Evolutionary conservation across 2,888 invertebrate species (phyloP).

Genomic region (Pherbina coryleti): DNA sequence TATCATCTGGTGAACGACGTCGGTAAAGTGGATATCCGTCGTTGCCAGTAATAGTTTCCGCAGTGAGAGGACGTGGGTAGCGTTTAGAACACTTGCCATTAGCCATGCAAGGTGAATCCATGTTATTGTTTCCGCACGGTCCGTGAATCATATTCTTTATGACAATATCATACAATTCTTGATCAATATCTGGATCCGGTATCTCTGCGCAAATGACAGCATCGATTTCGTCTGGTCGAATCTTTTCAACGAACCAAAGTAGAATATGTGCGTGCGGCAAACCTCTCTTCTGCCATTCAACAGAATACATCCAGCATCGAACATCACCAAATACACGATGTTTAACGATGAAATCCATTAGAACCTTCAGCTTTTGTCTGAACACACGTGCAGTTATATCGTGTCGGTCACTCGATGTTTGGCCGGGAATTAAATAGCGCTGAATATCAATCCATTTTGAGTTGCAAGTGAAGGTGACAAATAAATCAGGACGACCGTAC

Average conservation of each 20-base stretch:
- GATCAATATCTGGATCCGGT: not conserved
- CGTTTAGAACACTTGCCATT: constrained; percentile 62
- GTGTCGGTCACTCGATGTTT: constrained; percentile 26
- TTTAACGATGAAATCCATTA: constrained; percentile 45
- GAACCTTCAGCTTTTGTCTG: constrained; percentile 37
- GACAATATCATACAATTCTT: constrained; percentile 46
- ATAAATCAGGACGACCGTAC: not conserved
- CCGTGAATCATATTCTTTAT: constrained; percentile 63
- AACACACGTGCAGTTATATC: constrained; percentile 29
- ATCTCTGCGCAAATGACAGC: not conserved
- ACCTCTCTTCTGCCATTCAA: not conserved
- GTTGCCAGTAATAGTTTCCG: constrained; percentile 49
- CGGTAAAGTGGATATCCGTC: constrained; percentile 12
- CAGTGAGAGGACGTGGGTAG: constrained; percentile 51
- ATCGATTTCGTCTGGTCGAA: not conserved
- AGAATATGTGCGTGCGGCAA: not conserved
- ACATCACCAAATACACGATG: not conserved
- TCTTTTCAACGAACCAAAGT: not conserved
- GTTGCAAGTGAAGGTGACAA: constrained; percentile 27
- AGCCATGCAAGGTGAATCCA: constrained; percentile 56
- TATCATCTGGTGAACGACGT: not conserved
- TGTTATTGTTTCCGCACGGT: constrained; percentile 57
- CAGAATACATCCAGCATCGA: constrained; percentile 1
- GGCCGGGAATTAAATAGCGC: not conserved
- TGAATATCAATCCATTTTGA: constrained; percentile 34